Percentiles rank a stretch among this genome's conserved stretches.
phyloP scores from a whole-genome alignment of 2,113 vertebrate species.

The rabbit (Oryctolagus cuniculus) region DNA sequence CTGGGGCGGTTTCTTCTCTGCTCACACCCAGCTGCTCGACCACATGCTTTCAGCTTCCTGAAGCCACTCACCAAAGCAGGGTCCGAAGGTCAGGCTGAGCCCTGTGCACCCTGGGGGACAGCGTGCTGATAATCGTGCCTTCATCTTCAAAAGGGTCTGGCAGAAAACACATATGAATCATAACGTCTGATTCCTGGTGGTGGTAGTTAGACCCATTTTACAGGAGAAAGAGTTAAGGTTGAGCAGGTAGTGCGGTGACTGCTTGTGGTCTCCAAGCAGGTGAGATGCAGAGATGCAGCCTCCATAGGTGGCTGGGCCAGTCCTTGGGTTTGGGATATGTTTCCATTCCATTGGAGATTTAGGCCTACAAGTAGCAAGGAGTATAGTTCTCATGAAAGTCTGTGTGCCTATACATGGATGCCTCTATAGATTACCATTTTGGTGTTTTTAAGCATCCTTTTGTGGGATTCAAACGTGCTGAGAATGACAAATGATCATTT shows the following conservation, averaged over 20 bases:
- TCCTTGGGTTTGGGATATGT: neutral
- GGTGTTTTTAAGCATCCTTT: neutral
- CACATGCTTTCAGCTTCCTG: neutral
- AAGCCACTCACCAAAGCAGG: neutral
- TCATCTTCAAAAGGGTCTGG: neutral
- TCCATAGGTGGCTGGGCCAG: neutral
- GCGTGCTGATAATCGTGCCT: neutral
- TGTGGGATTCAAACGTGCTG: conserved; percentile 43
- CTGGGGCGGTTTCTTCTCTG: neutral
- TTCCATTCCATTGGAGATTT: neutral
- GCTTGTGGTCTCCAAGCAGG: neutral
- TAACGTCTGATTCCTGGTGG: neutral
- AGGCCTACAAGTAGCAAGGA: neutral
- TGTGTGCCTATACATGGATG: no score
- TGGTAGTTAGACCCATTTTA: conserved; percentile 10
- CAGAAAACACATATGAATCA: neutral
- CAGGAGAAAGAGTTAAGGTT: neutral
- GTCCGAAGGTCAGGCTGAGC: neutral
- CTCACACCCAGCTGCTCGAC: neutral
- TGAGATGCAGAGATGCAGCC: neutral
- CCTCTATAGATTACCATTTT: neutral
- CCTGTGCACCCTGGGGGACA: neutral
- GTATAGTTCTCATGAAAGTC: neutral
- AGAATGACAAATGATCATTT: conserved; percentile 77
- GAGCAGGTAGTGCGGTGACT: neutral